Percentiles rank a stretch among this genome's conserved stretches.
Conservation (phyloP, 2,888 invertebrate genomes). For the Eumerus sabulonum region DNA sequence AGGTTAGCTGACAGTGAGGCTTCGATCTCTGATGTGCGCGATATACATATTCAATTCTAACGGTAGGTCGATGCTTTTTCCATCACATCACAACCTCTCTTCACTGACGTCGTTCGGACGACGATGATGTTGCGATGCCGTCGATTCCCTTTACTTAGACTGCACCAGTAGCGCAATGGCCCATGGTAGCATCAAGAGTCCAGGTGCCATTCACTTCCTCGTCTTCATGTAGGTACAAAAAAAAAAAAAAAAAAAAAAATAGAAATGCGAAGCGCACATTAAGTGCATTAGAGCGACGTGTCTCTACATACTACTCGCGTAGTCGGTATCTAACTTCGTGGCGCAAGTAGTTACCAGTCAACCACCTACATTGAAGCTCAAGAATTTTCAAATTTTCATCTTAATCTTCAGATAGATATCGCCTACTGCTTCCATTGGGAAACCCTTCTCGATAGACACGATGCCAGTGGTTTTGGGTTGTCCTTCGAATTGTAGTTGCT, state of each 20-base stretch:
- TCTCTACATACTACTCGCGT: conserved; percentile 27
- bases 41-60: conserved; percentile 69
- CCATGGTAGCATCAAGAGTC: too few species aligned
- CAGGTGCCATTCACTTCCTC: conserved; percentile 56
- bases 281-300: conserved; percentile 68
- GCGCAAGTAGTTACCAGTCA: conserved; percentile 18
- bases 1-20: conserved; percentile 63
- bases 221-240: conserved; percentile 44
- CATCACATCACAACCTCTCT: conserved; percentile 19
- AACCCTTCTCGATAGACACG: conserved; percentile 41
- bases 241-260: conserved; percentile 48
- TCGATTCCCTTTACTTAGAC: conserved; percentile 59
- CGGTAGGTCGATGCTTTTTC: conserved; percentile 36
- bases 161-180: conserved; percentile 9
- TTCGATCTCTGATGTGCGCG: conserved; percentile 55
- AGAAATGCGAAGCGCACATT: conserved; percentile 67
- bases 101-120: conserved; percentile 36
- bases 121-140: conserved; percentile 48
- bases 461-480: conserved; percentile 43
- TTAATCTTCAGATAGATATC: conserved; percentile 64
- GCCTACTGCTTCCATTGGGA: conserved; percentile 48
- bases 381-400: conserved; percentile 67
- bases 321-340: conserved; percentile 13
- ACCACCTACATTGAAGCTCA: conserved; percentile 63
- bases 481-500: conserved; percentile 40